Base-by-base conservation (phyloP, 2,797 vertebrate genomes). In the Nannoperca australis region DNA sequence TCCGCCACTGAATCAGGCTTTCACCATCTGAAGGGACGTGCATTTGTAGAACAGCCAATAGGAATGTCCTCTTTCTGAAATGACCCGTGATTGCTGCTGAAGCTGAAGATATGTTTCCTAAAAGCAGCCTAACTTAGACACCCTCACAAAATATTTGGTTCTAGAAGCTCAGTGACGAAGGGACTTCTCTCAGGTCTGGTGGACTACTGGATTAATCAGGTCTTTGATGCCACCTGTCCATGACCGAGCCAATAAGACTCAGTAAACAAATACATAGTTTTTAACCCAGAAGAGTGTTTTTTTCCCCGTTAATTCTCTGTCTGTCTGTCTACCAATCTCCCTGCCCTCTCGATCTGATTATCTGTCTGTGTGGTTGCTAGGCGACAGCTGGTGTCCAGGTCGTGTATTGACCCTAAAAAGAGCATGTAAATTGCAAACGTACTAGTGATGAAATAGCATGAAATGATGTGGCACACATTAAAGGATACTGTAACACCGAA, bases 351-450 rank as follows among this genome's bases (percentile, higher is more conserved):
- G 24, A 76, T 70, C 59, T 71, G 63, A 34, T 59, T 77, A 50
- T 65, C 71, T 53, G 58, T 73, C 62, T 72, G 83, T 69, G 70
- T 76, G 64, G 76, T 87, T 85, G 78, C 88, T 70, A 73, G 55
- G 84, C 6, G 27, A 85, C 84, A 83, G 73, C n/a, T 55, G 45
- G 56, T 72, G 67, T 73, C 51, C 65, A 70, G 76, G 84, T 88
- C 58, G 45, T 45, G 60, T 30, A 47, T 60, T 7, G 15, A 64
- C 61, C 63, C 55, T 56, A 70, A 79, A 64, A 60, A 24, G 34
- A 79, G 59, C 42, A 72, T 73, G 81, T 61, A 53, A 79, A 80
- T 80, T 82, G 59, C 30, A 62, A 69, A 75, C 15, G 0, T 54
- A 3, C 60, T 18, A 9, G 67, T 1, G 0, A 51, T 22, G 20